These are phyloP conservation scores for Ceramica pisi DNA, from an alignment of 2,888 invertebrate genomes.

Conservation along the genomic window DNA sequence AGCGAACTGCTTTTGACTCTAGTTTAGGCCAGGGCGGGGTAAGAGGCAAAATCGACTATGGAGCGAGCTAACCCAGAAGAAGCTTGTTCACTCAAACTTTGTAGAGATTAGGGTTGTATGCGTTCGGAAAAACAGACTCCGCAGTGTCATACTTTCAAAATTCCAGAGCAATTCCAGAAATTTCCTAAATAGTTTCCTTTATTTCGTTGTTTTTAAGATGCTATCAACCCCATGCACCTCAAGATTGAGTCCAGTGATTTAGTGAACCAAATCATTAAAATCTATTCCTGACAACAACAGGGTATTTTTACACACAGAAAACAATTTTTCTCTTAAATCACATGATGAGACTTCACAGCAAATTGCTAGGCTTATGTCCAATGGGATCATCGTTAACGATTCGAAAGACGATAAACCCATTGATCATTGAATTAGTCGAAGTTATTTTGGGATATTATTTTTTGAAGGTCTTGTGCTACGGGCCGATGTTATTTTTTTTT, in stretches of 20 bases:
- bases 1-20: too few relatives aligned
- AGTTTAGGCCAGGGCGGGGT: too few relatives aligned
- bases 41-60: too few relatives aligned
- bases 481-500: not conserved
- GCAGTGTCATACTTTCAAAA: not conserved
- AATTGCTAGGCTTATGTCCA: constrained; percentile 19
- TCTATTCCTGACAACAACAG: constrained; percentile 16
- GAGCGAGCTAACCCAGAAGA: too few relatives aligned
- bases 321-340: constrained; percentile 18
- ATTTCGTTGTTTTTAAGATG: not conserved
- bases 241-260: not conserved
- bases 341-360: constrained; percentile 3
- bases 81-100: too few relatives aligned
- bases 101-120: too few relatives aligned
- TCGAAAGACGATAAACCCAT: constrained; percentile 33
- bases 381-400: constrained; percentile 10
- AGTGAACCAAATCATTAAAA: constrained; percentile 6
- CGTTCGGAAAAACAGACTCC: not conserved
- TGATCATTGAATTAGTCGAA: constrained; percentile 23
- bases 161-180: not conserved
- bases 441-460: constrained; percentile 25
- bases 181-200: not conserved
- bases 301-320: constrained; percentile 16
- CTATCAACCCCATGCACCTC: constrained; percentile 1
- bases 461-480: constrained; percentile 19